A percentile compares a stretch with the other conserved stretches of the same genome.
Conservation (phyloP, 2,113 vertebrate genomes). For the Vombatus ursinus region DNA sequence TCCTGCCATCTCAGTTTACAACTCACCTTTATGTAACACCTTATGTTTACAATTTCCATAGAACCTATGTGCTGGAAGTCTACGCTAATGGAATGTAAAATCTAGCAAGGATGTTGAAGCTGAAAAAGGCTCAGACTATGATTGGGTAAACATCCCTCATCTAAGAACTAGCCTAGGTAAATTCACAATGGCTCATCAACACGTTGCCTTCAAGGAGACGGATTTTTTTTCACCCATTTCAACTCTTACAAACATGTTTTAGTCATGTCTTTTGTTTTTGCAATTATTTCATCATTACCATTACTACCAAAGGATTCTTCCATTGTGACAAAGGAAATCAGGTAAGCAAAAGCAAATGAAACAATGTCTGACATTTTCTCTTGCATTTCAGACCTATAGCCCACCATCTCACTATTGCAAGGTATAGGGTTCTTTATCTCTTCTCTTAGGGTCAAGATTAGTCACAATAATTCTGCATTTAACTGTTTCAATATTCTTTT, state of each 20-base stretch:
- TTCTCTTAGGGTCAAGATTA: neutral
- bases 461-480: neutral
- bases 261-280: neutral
- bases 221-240: neutral
- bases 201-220: neutral
- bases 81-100: neutral
- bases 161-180: neutral
- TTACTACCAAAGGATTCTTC: neutral
- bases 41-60: neutral
- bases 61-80: neutral
- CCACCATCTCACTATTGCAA: neutral
- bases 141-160: neutral
- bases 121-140: neutral
- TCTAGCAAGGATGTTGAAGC: neutral
- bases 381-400: neutral
- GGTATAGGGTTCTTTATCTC: neutral
- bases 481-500: neutral
- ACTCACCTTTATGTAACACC: neutral
- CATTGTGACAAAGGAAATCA: neutral
- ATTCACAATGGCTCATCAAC: neutral
- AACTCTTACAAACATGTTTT: neutral
- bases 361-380: neutral
- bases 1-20: neutral
- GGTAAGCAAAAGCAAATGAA: neutral
- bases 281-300: neutral